A percentile compares a stretch with the other conserved stretches of the same genome.
Conservation (phyloP, 2,113 vertebrate species). For the Sinocyclocheilus anshuiensis region DNA sequence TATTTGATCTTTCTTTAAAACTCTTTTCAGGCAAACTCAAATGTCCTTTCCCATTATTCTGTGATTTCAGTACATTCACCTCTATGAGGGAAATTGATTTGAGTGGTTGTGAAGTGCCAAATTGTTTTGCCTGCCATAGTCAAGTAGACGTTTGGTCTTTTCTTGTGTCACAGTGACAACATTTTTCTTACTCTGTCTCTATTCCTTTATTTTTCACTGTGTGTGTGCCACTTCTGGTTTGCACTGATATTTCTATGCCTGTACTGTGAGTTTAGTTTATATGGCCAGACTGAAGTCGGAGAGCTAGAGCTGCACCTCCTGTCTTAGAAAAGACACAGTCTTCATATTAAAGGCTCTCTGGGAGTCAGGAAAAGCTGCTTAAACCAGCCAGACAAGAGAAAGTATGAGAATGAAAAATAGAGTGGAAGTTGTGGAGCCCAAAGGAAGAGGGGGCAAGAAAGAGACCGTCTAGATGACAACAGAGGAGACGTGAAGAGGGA, state of each 20-base stretch:
- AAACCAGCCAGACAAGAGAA: neutral
- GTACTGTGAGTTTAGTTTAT: neutral
- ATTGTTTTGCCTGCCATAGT: slow-evolving; percentile 42
- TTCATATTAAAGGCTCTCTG: neutral
- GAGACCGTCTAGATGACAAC: neutral
- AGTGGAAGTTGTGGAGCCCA: neutral
- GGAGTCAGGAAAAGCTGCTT: neutral
- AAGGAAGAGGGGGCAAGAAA: neutral
- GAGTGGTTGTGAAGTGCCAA: slow-evolving; percentile 58
- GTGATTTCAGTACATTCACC: slow-evolving; percentile 12
- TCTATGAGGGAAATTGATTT: slow-evolving; percentile 47
- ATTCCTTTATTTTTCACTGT: slow-evolving; percentile 21
- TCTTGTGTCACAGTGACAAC: neutral
- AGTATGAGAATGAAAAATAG: slow-evolving; percentile 29
- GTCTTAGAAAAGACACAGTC: neutral
- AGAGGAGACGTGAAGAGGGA: neutral
- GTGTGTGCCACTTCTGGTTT: neutral
- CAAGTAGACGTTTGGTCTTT: slow-evolving; percentile 19
- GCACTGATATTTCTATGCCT: neutral
- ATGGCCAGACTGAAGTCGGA: neutral
- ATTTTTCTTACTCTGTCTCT: neutral
- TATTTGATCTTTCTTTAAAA: slow-evolving; percentile 30
- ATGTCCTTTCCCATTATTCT: slow-evolving; percentile 7
- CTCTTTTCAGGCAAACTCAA: slow-evolving; percentile 42
- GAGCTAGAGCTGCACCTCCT: neutral